These are phyloP conservation scores for Paratrypauchen microcephalus DNA, from an alignment of 2,797 vertebrate genomes.

Conservation along the genomic window DNA sequence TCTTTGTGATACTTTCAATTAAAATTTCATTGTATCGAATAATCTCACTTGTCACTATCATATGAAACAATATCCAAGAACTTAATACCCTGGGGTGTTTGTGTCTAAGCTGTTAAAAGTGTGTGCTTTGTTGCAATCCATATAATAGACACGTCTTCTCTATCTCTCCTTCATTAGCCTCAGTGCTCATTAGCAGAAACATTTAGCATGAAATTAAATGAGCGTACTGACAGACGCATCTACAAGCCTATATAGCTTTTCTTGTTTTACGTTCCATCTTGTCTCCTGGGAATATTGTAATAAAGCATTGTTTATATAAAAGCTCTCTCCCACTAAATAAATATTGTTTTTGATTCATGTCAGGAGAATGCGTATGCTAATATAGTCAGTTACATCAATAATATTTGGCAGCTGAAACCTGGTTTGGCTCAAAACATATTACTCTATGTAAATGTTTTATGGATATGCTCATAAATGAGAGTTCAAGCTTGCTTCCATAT, in stretches of 20 bases:
- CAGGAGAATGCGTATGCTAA: slow-evolving; percentile 35
- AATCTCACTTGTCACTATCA: slow-evolving; percentile 38
- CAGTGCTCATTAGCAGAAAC: slow-evolving; percentile 48
- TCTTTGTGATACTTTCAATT: slow-evolving; percentile 44
- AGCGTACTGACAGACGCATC: slow-evolving; percentile 17
- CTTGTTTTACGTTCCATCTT: slow-evolving; percentile 39
- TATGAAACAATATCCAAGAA: slow-evolving; percentile 43
- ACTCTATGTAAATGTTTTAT: slow-evolving; percentile 67
- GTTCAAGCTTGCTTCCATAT: slow-evolving; percentile 49
- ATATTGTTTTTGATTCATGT: slow-evolving; percentile 45
- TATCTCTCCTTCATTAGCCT: slow-evolving; percentile 34
- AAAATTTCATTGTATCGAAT: slow-evolving; percentile 59
- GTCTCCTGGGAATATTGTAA: slow-evolving; percentile 30
- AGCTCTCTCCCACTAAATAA: slow-evolving; percentile 34
- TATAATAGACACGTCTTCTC: slow-evolving; percentile 31
- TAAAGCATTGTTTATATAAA: slow-evolving; percentile 42
- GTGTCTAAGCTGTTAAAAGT: slow-evolving; percentile 37
- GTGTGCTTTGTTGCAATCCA: slow-evolving; percentile 26
- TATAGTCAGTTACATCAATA: slow-evolving; percentile 60
- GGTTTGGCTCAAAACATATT: slow-evolving; percentile 51
- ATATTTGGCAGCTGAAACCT: slow-evolving; percentile 49
- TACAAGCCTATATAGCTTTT: slow-evolving; percentile 18
- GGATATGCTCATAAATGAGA: slow-evolving; percentile 56
- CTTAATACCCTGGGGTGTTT: slow-evolving; percentile 37
- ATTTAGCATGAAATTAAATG: slow-evolving; percentile 33